Evolutionary conservation across 1,140 invertebrate genomes (phyloP).

Genomic region (Zaprionus ornatus): DNA sequence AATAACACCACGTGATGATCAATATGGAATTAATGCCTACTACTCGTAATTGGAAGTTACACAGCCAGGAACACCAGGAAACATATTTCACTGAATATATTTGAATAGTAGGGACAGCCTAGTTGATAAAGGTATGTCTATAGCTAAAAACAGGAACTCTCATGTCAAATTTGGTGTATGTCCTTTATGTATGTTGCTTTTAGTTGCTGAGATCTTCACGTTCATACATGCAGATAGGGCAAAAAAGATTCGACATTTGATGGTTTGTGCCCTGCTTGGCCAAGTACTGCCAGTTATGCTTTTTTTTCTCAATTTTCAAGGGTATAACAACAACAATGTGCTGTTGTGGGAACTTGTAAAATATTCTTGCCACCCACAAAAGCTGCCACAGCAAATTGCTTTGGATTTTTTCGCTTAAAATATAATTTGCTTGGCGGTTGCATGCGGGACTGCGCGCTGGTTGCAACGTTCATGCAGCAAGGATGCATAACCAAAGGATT

Average conservation of each 20-base stretch:
- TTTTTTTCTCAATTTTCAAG: not conserved
- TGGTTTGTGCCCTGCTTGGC: too few relatives aligned
- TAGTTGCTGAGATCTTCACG: not conserved
- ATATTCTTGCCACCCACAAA: conserved; percentile 56
- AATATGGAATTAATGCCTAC: too few relatives aligned
- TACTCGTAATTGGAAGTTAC: too few relatives aligned
- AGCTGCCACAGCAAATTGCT: conserved; percentile 55
- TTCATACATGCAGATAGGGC: not conserved
- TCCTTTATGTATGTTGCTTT: too few relatives aligned
- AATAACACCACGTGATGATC: too few relatives aligned
- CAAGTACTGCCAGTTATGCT: not conserved
- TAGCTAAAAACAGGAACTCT: not conserved
- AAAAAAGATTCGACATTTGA: too few relatives aligned
- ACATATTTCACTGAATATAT: too few relatives aligned
- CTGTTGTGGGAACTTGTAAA: conserved; percentile 32
- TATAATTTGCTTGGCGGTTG: conserved; percentile 62
- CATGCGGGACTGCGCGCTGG: conserved; percentile 4
- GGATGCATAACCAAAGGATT: conserved; percentile 63
- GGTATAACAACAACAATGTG: not conserved
- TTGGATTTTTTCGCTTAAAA: conserved; percentile 62
- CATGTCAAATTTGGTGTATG: not conserved
- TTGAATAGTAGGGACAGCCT: too few relatives aligned
- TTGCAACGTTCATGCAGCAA: conserved; percentile 14
- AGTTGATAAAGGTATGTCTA: not conserved
- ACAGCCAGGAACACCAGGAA: too few relatives aligned